phyloP scores from a whole-genome alignment of 2,113 vertebrate genomes.

The Myxocyprinus asiaticus region DNA sequence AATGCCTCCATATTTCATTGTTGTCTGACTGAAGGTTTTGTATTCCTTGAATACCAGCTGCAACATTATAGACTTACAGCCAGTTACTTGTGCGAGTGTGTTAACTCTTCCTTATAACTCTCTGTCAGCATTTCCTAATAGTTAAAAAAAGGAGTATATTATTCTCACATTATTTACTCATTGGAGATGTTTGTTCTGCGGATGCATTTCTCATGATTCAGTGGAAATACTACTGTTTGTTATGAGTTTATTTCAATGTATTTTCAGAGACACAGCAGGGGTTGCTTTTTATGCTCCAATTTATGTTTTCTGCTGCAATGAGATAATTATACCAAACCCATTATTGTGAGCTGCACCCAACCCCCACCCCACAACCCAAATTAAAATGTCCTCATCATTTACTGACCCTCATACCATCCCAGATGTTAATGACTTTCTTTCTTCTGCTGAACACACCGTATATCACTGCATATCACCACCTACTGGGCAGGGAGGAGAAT shows the following conservation, averaged over 20 bases:
- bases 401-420: too few species aligned
- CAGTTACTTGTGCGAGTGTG: conserved; percentile 5
- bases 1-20: not conserved
- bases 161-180: not conserved
- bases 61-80: not conserved
- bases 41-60: not conserved
- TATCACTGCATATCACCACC: too few species aligned
- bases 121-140: not conserved
- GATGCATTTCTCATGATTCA: not conserved
- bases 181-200: not conserved
- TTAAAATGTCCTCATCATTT: too few species aligned
- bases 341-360: conserved; percentile 1
- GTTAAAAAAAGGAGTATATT: not conserved
- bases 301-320: not conserved
- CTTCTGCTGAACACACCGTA: too few species aligned
- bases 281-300: not conserved
- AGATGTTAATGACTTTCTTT: too few species aligned
- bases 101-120: conserved; percentile 4
- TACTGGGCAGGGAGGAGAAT: too few species aligned
- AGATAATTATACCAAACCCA: conserved; percentile 3
- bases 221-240: not conserved
- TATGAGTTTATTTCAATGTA: not conserved
- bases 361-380: not conserved
- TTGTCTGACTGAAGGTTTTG: not conserved
- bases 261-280: conserved; percentile 2